A percentile compares a stretch with the other conserved stretches of the same genome.
Evolutionary conservation across 2,888 invertebrate genomes (phyloP).

Genomic region (Sturmia bella): DNA sequence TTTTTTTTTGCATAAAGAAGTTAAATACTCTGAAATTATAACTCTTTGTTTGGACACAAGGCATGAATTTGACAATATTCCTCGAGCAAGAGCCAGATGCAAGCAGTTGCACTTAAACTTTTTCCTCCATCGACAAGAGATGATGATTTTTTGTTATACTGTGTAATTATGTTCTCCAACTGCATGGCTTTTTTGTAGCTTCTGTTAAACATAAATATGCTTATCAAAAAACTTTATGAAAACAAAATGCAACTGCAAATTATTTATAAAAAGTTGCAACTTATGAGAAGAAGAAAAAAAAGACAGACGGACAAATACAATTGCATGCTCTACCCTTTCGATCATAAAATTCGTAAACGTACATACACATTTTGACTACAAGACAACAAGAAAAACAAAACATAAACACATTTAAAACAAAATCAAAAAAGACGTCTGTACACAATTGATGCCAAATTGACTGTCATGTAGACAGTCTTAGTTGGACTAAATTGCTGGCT

Average conservation of each 20-base stretch:
- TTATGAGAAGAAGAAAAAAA: background rate
- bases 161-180: conserved; percentile 12
- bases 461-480: conserved; percentile 6
- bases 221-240: conserved; percentile 7
- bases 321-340: conserved; percentile 32
- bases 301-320: background rate
- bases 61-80: too few relatives aligned
- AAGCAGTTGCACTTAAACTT: too few relatives aligned
- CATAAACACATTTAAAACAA: background rate
- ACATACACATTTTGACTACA: conserved; percentile 17
- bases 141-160: too few relatives aligned
- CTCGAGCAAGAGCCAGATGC: too few relatives aligned
- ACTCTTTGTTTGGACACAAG: too few relatives aligned
- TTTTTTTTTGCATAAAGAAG: too few relatives aligned
- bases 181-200: conserved; percentile 32
- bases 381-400: background rate
- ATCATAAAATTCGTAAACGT: conserved; percentile 45
- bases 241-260: conserved; percentile 10
- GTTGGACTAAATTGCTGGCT: conserved; percentile 5
- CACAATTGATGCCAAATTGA: conserved; percentile 31
- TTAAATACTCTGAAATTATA: too few relatives aligned
- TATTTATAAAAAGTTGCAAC: conserved; percentile 39
- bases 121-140: too few relatives aligned
- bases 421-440: conserved; percentile 9
- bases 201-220: conserved; percentile 40